Percentiles rank a stretch among this genome's conserved stretches.
Conservation (phyloP, 2,113 vertebrate genomes). For the Albula goreensis region DNA sequence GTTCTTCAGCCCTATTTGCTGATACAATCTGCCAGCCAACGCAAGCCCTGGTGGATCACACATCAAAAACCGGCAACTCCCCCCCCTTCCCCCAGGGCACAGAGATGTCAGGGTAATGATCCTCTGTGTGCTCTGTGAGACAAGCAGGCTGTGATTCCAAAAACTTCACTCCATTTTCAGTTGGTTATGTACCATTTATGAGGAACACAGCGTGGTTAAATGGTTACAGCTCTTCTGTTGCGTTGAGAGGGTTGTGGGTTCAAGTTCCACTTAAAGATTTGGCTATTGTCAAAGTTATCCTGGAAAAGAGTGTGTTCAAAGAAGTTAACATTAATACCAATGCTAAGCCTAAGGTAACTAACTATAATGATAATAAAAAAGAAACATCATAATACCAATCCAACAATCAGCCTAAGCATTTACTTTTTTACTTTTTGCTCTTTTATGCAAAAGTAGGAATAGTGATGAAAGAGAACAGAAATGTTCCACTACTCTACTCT, state of each 20-base stretch:
- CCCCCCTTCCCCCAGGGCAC: slow-evolving; percentile 53
- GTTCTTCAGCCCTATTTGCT: slow-evolving; percentile 65
- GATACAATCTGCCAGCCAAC: slow-evolving; percentile 72
- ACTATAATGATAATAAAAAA: no score
- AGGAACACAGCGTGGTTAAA: neutral
- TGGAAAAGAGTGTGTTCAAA: no score
- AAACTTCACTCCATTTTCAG: slow-evolving; percentile 55
- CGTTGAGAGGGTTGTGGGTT: neutral
- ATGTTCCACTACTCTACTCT: no score
- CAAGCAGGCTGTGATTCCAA: slow-evolving; percentile 57
- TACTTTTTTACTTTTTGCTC: no score
- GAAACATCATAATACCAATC: no score
- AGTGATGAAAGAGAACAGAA: no score
- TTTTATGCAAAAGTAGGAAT: no score
- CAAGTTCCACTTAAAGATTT: neutral
- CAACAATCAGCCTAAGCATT: no score
- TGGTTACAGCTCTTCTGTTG: neutral
- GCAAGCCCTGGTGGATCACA: slow-evolving; percentile 63
- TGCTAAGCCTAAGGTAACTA: no score
- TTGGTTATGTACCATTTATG: slow-evolving; percentile 27
- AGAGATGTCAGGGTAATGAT: slow-evolving; percentile 66
- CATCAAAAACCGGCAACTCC: slow-evolving; percentile 70
- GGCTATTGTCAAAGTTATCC: neutral
- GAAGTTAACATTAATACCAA: no score
- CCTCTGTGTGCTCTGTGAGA: slow-evolving; percentile 62